Evolutionary conservation across 1,140 invertebrate genomes (phyloP), one percentile per base, ranked within the genome.

Genomic region (Campodea augens): DNA sequence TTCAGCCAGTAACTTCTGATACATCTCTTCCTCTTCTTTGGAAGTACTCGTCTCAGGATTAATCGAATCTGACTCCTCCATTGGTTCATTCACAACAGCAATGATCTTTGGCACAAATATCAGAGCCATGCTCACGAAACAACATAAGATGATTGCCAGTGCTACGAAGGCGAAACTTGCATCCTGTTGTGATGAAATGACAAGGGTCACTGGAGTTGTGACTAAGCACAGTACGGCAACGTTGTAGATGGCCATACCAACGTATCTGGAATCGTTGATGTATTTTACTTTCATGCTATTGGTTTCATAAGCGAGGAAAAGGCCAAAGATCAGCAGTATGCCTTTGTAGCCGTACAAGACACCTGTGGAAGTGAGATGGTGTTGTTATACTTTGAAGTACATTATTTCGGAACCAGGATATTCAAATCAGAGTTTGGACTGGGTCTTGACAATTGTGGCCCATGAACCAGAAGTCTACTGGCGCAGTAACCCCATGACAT

Each of bases 211-310:
- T 0, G 93, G 93, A 13, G 86, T 91, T 7, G 92, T 97, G 57
- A 98, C 96, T 44, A 98, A 66, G 60, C 91, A 96, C 12, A 98
- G 71, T 21, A 98, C 88, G 45, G 95, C 92, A 39, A 98, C 92
- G 65, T 99, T 99, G 67, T 98, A 98, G 57, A 98, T 97, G 52
- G 90, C 90, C 88, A 99, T 95, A 50, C 91, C 91, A 10, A 98
- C 92, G 63, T 97, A 93, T 55, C 91, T 73, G 0, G 90, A 93
- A 67, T 98, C 95, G 63, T 88, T 89, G 53, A 89, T 89, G 59
- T 85, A 80, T 47, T 85, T 82, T 5, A 89, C 77, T 69, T 98
- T 98, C 20, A 98, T 78, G 46, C 89, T 95, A 39, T 93, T 69
- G 0, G 93, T 97, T 65, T 99, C 95, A 58, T 98, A 98, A 1